Evolutionary conservation across 1,140 invertebrate species (phyloP).

Genomic region (Chrysoperla carnea): DNA sequence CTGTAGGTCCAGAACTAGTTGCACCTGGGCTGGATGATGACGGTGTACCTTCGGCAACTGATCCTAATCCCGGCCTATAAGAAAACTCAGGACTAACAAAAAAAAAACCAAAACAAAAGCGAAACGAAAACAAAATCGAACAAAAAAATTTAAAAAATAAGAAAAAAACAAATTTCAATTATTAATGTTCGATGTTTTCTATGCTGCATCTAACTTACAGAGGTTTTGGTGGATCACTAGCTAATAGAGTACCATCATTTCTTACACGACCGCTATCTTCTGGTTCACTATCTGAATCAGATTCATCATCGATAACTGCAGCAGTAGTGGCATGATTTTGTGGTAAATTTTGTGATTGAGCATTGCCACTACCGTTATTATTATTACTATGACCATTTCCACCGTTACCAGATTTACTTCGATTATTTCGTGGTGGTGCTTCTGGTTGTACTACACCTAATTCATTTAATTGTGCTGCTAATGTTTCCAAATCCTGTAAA

Average conservation of each 20-base stretch:
- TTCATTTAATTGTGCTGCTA: conserved; percentile 86
- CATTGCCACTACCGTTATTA: neutral
- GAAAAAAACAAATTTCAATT: conserved; percentile 7
- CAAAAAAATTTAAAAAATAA: conserved; percentile 6
- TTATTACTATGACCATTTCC: neutral
- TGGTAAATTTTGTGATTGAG: conserved; percentile 12
- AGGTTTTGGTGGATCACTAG: conserved; percentile 90
- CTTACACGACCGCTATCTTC: conserved; percentile 46
- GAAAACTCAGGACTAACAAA: conserved; percentile 62
- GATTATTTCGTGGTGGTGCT: conserved; percentile 31
- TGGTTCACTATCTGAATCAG: conserved; percentile 44
- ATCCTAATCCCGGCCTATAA: conserved; percentile 58
- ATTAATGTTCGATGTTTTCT: neutral
- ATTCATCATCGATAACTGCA: conserved; percentile 35
- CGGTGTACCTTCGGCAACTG: conserved; percentile 27
- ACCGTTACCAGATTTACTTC: conserved; percentile 4
- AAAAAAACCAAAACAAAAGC: conserved; percentile 21
- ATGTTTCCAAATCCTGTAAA: conserved; percentile 71
- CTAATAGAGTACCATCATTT: conserved; percentile 85
- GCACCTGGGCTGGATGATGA: conserved; percentile 24
- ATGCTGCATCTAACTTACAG: conserved; percentile 48
- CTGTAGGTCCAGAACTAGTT: conserved; percentile 21
- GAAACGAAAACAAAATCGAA: conserved; percentile 14
- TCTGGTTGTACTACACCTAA: conserved; percentile 54
- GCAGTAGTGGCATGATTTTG: conserved; percentile 20